Conservation (phyloP, 1,140 invertebrate species). For the Temnothorax curvispinosus region DNA sequence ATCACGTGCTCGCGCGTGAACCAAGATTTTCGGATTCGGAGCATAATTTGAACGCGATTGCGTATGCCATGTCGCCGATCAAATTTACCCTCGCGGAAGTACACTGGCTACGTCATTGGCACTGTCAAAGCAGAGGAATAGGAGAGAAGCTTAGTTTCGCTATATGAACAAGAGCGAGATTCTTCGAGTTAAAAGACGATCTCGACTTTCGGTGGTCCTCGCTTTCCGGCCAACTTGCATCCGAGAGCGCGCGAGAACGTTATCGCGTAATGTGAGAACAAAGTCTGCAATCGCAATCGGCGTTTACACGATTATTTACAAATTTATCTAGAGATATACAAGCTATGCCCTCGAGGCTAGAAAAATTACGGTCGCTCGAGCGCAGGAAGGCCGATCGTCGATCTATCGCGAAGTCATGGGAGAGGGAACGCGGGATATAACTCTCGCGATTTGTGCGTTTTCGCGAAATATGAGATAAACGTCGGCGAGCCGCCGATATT, state of each 20-base stretch:
- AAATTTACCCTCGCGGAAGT: slow-evolving; percentile 43
- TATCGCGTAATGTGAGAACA: not conserved
- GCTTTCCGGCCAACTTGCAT: slow-evolving; percentile 14
- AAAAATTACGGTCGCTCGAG: slow-evolving; percentile 70
- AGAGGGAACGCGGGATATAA: not conserved
- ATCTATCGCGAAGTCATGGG: not conserved
- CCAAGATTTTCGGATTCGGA: not conserved
- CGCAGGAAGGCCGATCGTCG: slow-evolving; percentile 52
- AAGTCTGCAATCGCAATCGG: slow-evolving; percentile 45
- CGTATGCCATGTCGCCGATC: not conserved
- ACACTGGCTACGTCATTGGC: slow-evolving; percentile 28
- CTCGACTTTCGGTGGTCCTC: not conserved
- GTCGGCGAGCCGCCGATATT: not conserved
- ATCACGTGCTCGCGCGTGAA: slow-evolving; percentile 24
- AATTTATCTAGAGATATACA: slow-evolving; percentile 69
- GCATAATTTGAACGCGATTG: slow-evolving; percentile 12
- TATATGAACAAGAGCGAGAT: slow-evolving; percentile 19
- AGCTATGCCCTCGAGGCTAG: slow-evolving; percentile 68
- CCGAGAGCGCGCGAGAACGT: slow-evolving; percentile 38
- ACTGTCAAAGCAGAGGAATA: slow-evolving; percentile 36
- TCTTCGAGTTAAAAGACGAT: not conserved
- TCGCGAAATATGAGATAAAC: not conserved
- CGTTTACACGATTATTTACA: slow-evolving; percentile 66
- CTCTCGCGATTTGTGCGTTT: slow-evolving; percentile 3
- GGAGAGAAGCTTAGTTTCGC: slow-evolving; percentile 45